Evolutionary conservation across 2,888 invertebrate genomes (phyloP).

Genomic region (Cryptosula pallasiana): DNA sequence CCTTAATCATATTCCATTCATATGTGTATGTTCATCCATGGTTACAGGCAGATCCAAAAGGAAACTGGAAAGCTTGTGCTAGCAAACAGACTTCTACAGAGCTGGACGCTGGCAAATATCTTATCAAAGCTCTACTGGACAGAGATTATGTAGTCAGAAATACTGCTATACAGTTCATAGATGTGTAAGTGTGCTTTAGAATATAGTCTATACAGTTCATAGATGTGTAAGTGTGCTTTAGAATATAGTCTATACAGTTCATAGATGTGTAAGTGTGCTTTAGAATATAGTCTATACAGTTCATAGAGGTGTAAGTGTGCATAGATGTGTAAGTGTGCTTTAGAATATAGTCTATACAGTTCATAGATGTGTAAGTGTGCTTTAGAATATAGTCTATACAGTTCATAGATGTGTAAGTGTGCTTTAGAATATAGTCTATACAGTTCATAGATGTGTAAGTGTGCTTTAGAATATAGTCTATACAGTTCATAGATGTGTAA

Average conservation of each 20-base stretch:
- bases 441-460: no score
- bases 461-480: no score
- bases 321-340: no score
- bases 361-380: no score
- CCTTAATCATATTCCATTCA: background rate
- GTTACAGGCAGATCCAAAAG: background rate
- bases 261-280: background rate
- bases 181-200: background rate
- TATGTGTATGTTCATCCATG: background rate
- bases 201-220: background rate
- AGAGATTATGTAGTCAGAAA: constrained; percentile 5
- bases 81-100: background rate
- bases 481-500: no score
- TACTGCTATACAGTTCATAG: background rate
- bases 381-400: no score
- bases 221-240: background rate
- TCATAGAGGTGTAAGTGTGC: no score
- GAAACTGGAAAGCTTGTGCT: background rate
- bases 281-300: no score
- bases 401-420: no score
- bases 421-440: no score
- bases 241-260: no score
- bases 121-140: background rate
- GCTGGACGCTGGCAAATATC: background rate
- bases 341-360: no score